phyloP scores from a whole-genome alignment of 2,113 vertebrate species.

The Ondatra zibethicus region DNA sequence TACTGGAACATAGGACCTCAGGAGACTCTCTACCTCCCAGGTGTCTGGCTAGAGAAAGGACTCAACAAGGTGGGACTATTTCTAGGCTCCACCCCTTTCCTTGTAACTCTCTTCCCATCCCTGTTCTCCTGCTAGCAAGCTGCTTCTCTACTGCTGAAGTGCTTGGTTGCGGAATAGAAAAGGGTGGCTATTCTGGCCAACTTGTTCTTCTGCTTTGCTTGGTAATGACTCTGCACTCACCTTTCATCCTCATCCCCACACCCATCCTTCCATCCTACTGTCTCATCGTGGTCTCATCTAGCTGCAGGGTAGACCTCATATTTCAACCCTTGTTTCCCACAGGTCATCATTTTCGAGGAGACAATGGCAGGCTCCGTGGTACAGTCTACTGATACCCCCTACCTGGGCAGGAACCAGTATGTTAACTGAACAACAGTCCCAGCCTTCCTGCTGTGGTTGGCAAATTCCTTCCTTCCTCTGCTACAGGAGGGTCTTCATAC shows the following conservation, averaged over 20 bases:
- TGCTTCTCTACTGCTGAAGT: fast-evolving
- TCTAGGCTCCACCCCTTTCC: neutral
- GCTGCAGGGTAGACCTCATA: neutral
- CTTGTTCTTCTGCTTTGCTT: neutral
- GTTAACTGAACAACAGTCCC: constrained; percentile 77
- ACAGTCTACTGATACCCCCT: constrained; percentile 90
- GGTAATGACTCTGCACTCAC: neutral
- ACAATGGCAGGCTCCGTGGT: constrained; percentile 89
- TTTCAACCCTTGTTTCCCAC: constrained; percentile 16
- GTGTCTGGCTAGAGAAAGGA: constrained; percentile 91
- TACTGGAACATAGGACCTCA: constrained; percentile 98
- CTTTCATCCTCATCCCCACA: neutral
- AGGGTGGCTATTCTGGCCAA: too few relatives aligned
- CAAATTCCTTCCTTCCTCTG: neutral
- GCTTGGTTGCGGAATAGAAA: too few relatives aligned
- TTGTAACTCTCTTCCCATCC: neutral
- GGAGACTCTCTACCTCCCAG: constrained; percentile 94
- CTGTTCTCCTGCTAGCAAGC: neutral
- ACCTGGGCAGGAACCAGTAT: constrained; percentile 91
- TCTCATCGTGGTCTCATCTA: neutral
- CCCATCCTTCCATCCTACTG: neutral
- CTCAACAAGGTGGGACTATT: constrained; percentile 91
- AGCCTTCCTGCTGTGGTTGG: neutral
- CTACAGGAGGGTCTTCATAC: neutral
- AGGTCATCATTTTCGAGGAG: constrained; percentile 96